phyloP scores from a whole-genome alignment of 2,113 vertebrate genomes.

The Neogale vison region DNA sequence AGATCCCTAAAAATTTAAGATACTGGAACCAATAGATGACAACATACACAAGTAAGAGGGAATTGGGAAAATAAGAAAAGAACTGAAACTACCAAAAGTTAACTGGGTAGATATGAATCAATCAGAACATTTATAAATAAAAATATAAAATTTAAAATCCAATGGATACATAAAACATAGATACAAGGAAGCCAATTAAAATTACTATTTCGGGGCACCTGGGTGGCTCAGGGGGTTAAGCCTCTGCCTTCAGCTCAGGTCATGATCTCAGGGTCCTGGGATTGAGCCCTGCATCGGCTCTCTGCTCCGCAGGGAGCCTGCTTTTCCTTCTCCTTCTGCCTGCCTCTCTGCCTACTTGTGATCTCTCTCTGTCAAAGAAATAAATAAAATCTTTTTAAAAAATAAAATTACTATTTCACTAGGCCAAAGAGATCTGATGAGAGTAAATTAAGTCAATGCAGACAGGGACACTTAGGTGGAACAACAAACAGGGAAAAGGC shows the following conservation, averaged over 20 bases:
- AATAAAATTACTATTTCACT: not conserved
- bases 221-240: no score
- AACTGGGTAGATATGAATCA: not conserved
- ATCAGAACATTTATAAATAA: not conserved
- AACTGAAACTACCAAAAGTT: not conserved
- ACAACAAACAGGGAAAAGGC: not conserved
- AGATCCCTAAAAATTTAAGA: not conserved
- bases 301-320: no score
- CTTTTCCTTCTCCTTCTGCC: no score
- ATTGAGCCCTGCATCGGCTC: no score
- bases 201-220: not conserved
- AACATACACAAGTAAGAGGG: not conserved
- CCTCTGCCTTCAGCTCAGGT: no score
- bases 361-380: no score
- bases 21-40: not conserved
- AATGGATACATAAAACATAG: not conserved
- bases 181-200: not conserved
- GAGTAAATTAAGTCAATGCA: not conserved
- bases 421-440: not conserved
- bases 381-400: not conserved
- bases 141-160: not conserved
- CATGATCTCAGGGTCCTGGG: no score
- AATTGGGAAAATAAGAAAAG: not conserved
- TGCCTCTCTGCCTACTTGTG: no score
- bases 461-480: not conserved